These are phyloP conservation scores for Neoascia interrupta DNA, from an alignment of 2,888 invertebrate genomes.

Conservation along the genomic window DNA sequence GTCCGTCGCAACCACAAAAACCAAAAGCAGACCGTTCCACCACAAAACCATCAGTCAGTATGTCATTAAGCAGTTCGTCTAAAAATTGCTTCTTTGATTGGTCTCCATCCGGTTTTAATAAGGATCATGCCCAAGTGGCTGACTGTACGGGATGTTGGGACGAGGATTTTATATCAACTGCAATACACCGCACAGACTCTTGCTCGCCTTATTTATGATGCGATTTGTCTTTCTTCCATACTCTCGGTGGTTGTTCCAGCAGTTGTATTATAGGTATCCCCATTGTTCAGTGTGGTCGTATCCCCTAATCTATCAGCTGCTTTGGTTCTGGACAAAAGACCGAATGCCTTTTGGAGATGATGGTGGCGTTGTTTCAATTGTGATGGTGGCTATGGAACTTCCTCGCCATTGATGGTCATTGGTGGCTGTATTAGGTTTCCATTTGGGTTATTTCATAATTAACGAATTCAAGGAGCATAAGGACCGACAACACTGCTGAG, in stretches of 20 bases:
- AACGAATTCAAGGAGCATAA: constrained; percentile 28
- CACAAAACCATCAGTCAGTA: constrained; percentile 19
- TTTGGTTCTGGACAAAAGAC: constrained; percentile 8
- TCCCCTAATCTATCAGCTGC: constrained; percentile 28
- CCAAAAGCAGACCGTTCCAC: constrained; percentile 16
- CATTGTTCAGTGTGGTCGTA: constrained; percentile 1
- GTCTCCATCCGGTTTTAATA: constrained; percentile 31
- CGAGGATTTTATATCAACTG: constrained; percentile 4
- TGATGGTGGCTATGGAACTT: neutral
- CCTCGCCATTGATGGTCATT: constrained; percentile 17
- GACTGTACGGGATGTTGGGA: neutral
- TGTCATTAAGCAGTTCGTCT: constrained; percentile 40
- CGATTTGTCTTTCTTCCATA: constrained; percentile 32
- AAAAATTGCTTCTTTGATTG: constrained; percentile 39
- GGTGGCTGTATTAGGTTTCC: constrained; percentile 41
- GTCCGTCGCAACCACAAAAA: constrained; percentile 23
- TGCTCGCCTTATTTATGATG: constrained; percentile 39
- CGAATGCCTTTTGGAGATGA: neutral
- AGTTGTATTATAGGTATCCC: no score
- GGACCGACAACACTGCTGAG: constrained; percentile 18
- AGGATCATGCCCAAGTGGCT: constrained; percentile 1
- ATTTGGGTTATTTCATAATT: constrained; percentile 61
- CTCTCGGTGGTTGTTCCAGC: neutral
- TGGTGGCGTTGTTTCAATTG: constrained; percentile 6
- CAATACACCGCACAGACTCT: constrained; percentile 21